These are phyloP conservation scores for Jordanella pulchra DNA, from an alignment of 2,797 vertebrate genomes.

Conservation along the genomic window DNA sequence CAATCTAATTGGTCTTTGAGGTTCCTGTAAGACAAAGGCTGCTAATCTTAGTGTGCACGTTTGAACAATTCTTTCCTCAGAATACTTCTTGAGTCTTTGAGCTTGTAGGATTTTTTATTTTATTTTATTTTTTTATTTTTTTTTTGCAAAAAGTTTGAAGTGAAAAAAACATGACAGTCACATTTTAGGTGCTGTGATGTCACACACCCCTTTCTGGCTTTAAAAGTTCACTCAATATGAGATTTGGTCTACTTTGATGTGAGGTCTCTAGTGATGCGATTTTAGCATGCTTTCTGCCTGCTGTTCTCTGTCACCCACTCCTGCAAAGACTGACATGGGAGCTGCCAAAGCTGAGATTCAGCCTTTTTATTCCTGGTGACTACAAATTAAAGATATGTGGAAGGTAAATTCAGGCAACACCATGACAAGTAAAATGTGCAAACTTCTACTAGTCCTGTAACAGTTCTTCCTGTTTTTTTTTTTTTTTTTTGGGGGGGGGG, in stretches of 20 bases:
- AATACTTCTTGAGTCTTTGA: constrained; percentile 67
- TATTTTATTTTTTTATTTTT: not conserved
- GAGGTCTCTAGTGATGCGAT: constrained; percentile 76
- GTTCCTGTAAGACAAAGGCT: constrained; percentile 71
- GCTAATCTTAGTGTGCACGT: constrained; percentile 63
- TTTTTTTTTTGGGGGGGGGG: constrained; percentile 10
- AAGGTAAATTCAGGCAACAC: constrained; percentile 62
- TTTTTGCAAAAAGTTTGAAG: constrained; percentile 1
- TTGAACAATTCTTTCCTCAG: constrained; percentile 55
- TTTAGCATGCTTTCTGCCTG: constrained; percentile 76
- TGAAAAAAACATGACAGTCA: constrained; percentile 77
- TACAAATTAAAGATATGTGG: constrained; percentile 73
- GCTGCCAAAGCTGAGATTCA: constrained; percentile 71
- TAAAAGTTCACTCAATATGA: constrained; percentile 78
- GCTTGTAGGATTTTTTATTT: constrained; percentile 47
- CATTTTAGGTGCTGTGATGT: constrained; percentile 80
- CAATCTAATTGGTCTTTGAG: constrained; percentile 77
- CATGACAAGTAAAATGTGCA: constrained; percentile 54
- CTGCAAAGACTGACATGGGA: constrained; percentile 74
- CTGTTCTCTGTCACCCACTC: constrained; percentile 77
- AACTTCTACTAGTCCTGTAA: constrained; percentile 48
- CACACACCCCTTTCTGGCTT: constrained; percentile 72
- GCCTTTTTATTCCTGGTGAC: constrained; percentile 70
- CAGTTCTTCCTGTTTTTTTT: constrained; percentile 4
- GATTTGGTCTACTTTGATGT: constrained; percentile 80